Evolutionary conservation across 2,888 invertebrate genomes (phyloP).

Genomic region (Chloromyia formosa): DNA sequence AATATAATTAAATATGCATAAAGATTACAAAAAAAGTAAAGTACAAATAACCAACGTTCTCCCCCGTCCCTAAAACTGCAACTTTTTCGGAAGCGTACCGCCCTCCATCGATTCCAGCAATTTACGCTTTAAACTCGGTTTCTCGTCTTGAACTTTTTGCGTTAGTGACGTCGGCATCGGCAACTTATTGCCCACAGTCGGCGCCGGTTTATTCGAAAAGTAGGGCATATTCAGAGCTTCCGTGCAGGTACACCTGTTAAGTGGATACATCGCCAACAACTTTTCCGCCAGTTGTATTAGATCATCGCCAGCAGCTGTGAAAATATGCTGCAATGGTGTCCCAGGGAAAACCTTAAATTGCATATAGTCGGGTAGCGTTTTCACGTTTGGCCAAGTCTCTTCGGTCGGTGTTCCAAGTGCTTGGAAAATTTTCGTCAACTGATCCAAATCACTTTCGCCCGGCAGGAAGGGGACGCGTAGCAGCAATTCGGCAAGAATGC

Average conservation of each 20-base stretch:
- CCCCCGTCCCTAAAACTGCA: slow-evolving; percentile 65
- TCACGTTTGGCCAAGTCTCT: slow-evolving; percentile 89
- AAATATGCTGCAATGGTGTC: slow-evolving; percentile 88
- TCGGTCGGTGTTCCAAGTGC: slow-evolving; percentile 94
- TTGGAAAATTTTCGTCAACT: slow-evolving; percentile 93
- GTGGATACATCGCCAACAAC: slow-evolving; percentile 83
- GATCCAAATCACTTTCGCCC: slow-evolving; percentile 97
- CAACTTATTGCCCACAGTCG: slow-evolving; percentile 82
- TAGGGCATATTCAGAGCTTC: slow-evolving; percentile 89
- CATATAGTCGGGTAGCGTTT: slow-evolving; percentile 86
- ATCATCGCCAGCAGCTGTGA: slow-evolving; percentile 95
- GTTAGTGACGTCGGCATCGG: slow-evolving; percentile 66
- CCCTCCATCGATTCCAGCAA: slow-evolving; percentile 70
- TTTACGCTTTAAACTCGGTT: slow-evolving; percentile 74
- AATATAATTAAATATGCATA: background rate
- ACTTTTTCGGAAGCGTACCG: slow-evolving; percentile 67
- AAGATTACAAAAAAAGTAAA: background rate
- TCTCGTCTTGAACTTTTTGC: slow-evolving; percentile 61
- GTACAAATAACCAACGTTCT: background rate
- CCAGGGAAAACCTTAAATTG: slow-evolving; percentile 88
- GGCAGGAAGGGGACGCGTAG: slow-evolving; percentile 93
- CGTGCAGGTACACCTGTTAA: slow-evolving; percentile 81
- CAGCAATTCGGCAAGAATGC: slow-evolving; percentile 94
- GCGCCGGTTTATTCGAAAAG: slow-evolving; percentile 90
- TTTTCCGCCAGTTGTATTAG: slow-evolving; percentile 81